phyloP scores from a whole-genome alignment of 2,888 invertebrate species.

The Phymatocera aterrima region DNA sequence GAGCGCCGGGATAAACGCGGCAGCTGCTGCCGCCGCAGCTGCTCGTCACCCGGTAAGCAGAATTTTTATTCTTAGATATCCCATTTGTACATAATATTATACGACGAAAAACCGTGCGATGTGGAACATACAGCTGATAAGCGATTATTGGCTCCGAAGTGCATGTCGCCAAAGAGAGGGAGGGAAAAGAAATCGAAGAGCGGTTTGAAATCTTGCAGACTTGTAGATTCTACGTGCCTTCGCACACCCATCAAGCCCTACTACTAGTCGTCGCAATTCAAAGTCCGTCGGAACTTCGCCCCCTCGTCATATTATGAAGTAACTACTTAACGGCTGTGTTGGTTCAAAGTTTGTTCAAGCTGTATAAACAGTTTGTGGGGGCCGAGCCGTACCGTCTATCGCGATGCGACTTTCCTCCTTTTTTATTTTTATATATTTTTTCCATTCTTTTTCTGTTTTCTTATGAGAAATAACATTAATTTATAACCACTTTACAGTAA shows the following conservation, averaged over 20 bases:
- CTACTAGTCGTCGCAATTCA: too few species aligned
- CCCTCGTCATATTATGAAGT: slow-evolving; percentile 2
- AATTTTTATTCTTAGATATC: slow-evolving; percentile 50
- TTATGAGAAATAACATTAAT: background rate
- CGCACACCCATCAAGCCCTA: too few species aligned
- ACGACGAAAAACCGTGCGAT: background rate
- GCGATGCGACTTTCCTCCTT: background rate
- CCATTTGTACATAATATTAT: background rate
- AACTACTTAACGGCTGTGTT: background rate
- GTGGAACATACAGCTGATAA: background rate
- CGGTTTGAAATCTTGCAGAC: too few species aligned
- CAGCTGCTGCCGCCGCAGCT: slow-evolving; percentile 73
- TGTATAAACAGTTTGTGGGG: slow-evolving; percentile 8
- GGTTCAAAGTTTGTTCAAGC: slow-evolving; percentile 33
- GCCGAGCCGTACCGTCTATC: background rate
- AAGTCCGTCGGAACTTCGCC: background rate
- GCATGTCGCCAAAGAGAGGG: too few species aligned
- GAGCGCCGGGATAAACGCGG: slow-evolving; percentile 71
- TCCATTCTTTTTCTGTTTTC: too few species aligned
- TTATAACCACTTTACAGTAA: background rate
- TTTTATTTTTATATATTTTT: background rate
- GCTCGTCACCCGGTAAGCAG: slow-evolving; percentile 72
- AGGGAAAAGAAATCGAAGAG: too few species aligned
- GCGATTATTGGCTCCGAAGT: background rate
- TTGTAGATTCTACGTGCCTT: too few species aligned